Evolutionary conservation across 2,888 invertebrate species (phyloP), one percentile per base, ranked within the genome.

Genomic region (Coleophora flavipennella): DNA sequence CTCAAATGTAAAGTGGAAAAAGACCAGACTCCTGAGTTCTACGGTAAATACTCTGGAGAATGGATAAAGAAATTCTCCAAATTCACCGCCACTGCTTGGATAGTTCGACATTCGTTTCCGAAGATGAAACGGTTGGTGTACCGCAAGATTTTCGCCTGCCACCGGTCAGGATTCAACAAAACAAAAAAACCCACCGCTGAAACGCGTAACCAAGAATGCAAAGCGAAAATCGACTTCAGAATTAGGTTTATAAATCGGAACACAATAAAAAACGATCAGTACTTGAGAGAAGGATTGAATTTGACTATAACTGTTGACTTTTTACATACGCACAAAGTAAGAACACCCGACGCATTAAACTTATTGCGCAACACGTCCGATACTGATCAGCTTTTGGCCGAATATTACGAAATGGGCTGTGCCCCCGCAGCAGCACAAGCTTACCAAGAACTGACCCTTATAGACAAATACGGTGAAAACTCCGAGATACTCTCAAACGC

Each of bases 41-140:
- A 60, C 50, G 55, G 42, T 31, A 29, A 49, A 2, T 59, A 53
- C 37, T 33, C 45, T 0, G 44, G 38, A 6, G 40, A 52, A 13
- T 67, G 67, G 66, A 51, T 67, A 1, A 41, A 34, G 2, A 60
- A 57, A 31, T 67, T 68, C 36, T 53, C 57, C 0, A 50, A 42
- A 29, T 66, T 60, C 39, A 67, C 66, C 0, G 48, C 55, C n/a
- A 61, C 59, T 0, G 48, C 43, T 0, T 62, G 61, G 67, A 59
- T 58, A 12, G 60, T 63, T 1, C 40, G 50, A 31, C 36, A 35
- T 13, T 46, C 47, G 10, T 62, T 47, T 25, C 51, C 55, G 1
- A 50, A 50, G 12, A 6, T 55, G 8, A 59, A 60, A 31, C 47
- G 65, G 14, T 27, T 62, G 31, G 14, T 54, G 4, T 62, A 45